Base-by-base conservation (phyloP, 2,113 vertebrate genomes). In the Aegypius monachus region DNA sequence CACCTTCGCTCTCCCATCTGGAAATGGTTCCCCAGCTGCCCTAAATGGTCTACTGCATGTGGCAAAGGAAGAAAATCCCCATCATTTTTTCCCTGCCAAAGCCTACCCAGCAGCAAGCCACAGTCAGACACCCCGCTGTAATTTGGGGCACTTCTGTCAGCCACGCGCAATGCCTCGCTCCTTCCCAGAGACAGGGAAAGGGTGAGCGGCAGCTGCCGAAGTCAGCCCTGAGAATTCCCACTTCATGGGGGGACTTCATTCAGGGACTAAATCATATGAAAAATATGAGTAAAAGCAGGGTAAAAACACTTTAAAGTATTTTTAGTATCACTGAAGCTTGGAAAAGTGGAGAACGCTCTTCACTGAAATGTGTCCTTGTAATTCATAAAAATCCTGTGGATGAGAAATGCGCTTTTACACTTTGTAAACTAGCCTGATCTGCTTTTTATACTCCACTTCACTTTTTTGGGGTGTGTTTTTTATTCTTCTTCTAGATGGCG, bases 401-500 rank as follows among this genome's bases (percentile, higher is more conserved):
- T 55, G 38, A 16, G 4, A 86, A 96, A 61, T 23, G 38, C 34
- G 11, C 25, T 50, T 71, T 63, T 63, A 45, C 5, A 7, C 9
- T 59, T 66, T 13, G 23, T 21, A 56, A 89, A 71, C 18, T 3
- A 23, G 26, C 14, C 16, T 63, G 80, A 87, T 52, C 52, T 65
- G 65, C 23, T 55, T 68, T 78, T 86, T 43, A 13, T 40, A 47
- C 34, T 70, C 25, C 27, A 17, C 26, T 45, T 59, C 7, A 23
- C 23, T 47, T 55, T n/a, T 17, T 26, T 50, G 5, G 13, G 32
- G 8, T 78, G 68, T 2, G 0, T 63, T 31, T 81, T 91, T 42
- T 66, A 43, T 96, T 96, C 66, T 36, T 91, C 95, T 96, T 91
- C 93, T 96, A 97, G 96, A 72, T 96, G 96, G 96, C 93, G 95